Evolutionary conservation across 2,797 vertebrate species (phyloP), one percentile per base, ranked within the genome.

Genomic region (Cryptoblepharus egeriae): DNA sequence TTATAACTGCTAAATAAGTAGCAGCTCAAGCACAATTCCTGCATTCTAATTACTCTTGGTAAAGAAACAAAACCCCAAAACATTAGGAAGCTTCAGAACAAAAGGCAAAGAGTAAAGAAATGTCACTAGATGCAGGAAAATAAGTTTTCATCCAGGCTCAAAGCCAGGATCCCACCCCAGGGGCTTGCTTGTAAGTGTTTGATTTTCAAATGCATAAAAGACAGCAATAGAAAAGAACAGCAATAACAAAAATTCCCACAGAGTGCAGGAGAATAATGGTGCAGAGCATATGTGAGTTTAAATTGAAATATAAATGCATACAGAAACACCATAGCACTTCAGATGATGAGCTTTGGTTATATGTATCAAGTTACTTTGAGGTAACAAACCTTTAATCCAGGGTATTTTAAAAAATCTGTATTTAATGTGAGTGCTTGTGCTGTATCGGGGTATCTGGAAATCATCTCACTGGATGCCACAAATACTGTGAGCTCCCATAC

Each of bases 151-250:
- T 16, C n/a, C 24, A 71, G 37, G 24, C 64, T 79, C 85, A 75
- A 75, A 79, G 71, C 57, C 55, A 70, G 22, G n/a, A 64, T 75
- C 22, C 35, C 16, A 71, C 65, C 49, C 73, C 16, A 22, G 39
- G 49, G 81, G 22, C 45, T 45, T 45, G 37, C 60, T 80, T 76
- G 11, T 75, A 75, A 77, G 30, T 24, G 39, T 70, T 76, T 83
- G 64, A 42, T 75, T 83, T 83, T 65, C 52, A 80, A 71, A 80
- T 71, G 67, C 16, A 75, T 75, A 72, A 80, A 80, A 79, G 28
- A 80, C 42, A 73, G 30, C 12, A 73, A 60, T 37, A 45, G 75
- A 67, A 58, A 45, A 68, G 35, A 80, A 73, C 32, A 73, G 37
- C 39, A 55, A 57, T 69, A 63, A 75, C n/a, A 58, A 45, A 35